These are phyloP conservation scores for Pagrus major DNA, from an alignment of 2,113 vertebrate genomes.

Conservation along the genomic window DNA sequence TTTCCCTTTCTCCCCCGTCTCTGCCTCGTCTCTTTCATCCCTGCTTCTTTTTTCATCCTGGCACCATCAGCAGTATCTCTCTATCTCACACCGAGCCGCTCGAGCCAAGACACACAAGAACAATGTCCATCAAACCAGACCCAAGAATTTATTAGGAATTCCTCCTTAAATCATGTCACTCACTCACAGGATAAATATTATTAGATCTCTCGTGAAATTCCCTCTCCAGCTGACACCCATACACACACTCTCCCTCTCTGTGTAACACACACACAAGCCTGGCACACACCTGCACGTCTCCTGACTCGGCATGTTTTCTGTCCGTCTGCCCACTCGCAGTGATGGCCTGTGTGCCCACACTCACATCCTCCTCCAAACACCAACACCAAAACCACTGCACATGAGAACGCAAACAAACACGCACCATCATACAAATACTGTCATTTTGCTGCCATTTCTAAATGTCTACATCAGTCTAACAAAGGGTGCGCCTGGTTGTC, in stretches of 20 bases:
- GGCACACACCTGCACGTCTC: slow-evolving; percentile 27
- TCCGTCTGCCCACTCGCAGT: slow-evolving; percentile 46
- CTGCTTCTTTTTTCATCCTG: slow-evolving; percentile 28
- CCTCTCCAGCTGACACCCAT: background rate
- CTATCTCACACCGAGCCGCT: slow-evolving; percentile 33
- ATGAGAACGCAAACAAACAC: slow-evolving; percentile 16
- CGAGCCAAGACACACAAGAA: slow-evolving; percentile 63
- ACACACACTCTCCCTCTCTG: too few relatives aligned
- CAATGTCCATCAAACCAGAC: slow-evolving; percentile 55
- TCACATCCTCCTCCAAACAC: slow-evolving; percentile 36
- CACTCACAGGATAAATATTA: slow-evolving; percentile 66
- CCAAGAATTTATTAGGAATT: slow-evolving; percentile 58
- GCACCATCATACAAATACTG: background rate
- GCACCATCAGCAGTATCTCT: slow-evolving; percentile 1
- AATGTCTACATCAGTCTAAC: too few relatives aligned
- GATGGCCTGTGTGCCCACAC: slow-evolving; percentile 39
- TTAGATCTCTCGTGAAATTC: slow-evolving; percentile 27
- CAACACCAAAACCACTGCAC: slow-evolving; percentile 11
- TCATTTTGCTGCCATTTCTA: background rate
- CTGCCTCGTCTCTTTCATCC: slow-evolving; percentile 31
- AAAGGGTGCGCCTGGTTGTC: background rate
- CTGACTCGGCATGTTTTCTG: slow-evolving; percentile 59
- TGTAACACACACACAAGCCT: slow-evolving; percentile 4
- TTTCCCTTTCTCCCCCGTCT: slow-evolving; percentile 7
- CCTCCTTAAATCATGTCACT: slow-evolving; percentile 67